These are phyloP conservation scores for Strigamia crassipes DNA, from an alignment of 2,888 invertebrate genomes.

Conservation along the genomic window DNA sequence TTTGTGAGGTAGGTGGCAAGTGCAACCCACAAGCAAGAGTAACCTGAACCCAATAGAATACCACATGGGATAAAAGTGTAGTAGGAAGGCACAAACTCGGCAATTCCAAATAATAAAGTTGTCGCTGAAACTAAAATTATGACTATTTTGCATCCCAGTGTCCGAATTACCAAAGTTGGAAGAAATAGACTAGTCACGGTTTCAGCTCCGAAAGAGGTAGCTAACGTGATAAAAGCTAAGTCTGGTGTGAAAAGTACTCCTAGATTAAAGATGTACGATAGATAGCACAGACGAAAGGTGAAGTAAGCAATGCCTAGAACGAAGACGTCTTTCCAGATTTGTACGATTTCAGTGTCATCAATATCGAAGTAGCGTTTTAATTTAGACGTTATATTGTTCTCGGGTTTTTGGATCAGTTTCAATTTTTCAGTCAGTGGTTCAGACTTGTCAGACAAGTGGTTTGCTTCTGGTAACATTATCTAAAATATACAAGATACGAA, in stretches of 20 bases:
- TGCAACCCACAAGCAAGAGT: background rate
- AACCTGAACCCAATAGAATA: background rate
- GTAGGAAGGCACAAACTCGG: background rate
- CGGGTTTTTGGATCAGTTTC: background rate
- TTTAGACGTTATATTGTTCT: background rate
- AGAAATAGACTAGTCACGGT: background rate
- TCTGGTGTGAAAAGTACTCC: background rate
- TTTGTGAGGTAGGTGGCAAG: background rate
- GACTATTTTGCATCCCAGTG: background rate
- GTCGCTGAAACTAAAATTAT: background rate
- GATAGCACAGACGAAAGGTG: background rate
- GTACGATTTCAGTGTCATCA: background rate
- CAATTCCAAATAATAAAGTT: background rate
- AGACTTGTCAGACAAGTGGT: too few species aligned
- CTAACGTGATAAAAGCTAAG: background rate
- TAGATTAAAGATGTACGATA: background rate
- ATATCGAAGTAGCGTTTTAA: background rate
- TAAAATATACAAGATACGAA: too few species aligned
- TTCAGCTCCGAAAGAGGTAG: background rate
- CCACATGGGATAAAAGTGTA: slow-evolving; percentile 2
- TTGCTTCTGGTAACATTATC: too few species aligned
- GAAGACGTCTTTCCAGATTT: background rate
- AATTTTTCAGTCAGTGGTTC: background rate
- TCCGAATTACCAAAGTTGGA: background rate
- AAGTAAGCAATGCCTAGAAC: background rate